A percentile compares a stretch with the other conserved stretches of the same genome.
phyloP scores from a whole-genome alignment of 2,888 invertebrate genomes.

The Crematogaster levior region DNA sequence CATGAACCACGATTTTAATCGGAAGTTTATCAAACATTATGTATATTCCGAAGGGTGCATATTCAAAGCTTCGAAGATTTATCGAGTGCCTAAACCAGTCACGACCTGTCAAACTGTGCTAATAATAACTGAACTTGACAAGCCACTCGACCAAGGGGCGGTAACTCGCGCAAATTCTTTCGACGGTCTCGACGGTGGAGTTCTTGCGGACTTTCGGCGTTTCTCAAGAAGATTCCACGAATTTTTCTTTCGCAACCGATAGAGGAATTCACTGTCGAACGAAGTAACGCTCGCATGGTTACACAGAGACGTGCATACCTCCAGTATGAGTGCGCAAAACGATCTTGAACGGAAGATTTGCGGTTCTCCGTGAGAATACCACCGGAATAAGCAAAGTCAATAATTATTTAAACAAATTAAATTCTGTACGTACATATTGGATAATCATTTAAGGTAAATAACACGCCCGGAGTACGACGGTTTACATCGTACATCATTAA shows the following conservation, averaged over 20 bases:
- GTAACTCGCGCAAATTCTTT: neutral
- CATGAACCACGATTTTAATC: slow-evolving; percentile 1
- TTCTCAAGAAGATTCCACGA: slow-evolving; percentile 20
- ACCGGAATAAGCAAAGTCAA: slow-evolving; percentile 6
- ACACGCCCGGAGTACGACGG: neutral
- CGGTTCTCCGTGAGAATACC: neutral
- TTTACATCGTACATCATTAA: slow-evolving; percentile 1
- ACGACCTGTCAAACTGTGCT: neutral
- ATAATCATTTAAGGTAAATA: slow-evolving; percentile 16
- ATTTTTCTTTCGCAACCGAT: slow-evolving; percentile 22
- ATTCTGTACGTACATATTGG: slow-evolving; percentile 10
- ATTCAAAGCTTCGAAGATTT: slow-evolving; percentile 3
- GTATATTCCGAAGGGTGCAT: neutral
- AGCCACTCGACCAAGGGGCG: neutral
- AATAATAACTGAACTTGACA: neutral
- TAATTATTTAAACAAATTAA: slow-evolving; percentile 46
- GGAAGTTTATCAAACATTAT: neutral
- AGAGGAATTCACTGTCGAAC: neutral
- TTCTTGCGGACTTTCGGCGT: slow-evolving; percentile 28
- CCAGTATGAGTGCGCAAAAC: neutral
- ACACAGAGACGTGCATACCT: neutral
- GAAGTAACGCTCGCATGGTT: neutral
- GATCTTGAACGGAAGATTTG: slow-evolving; percentile 11
- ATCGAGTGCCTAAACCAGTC: neutral
- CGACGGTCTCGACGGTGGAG: no score